Percentiles rank a stretch among this genome's conserved stretches.
Conservation (phyloP, 2,888 invertebrate species). For the Drosophila prolongata region DNA sequence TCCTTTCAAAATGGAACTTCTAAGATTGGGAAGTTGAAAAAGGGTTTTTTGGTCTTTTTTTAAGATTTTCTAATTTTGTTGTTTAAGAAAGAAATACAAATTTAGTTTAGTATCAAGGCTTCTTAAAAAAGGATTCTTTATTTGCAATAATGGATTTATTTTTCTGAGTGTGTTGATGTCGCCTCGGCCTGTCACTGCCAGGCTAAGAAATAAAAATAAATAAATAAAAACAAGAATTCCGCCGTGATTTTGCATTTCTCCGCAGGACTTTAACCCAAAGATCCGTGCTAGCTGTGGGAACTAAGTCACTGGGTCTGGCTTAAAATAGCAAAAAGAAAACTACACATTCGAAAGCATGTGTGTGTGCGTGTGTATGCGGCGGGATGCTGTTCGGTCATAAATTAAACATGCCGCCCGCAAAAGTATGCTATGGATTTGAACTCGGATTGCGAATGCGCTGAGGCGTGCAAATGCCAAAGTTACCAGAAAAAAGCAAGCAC, state of each 20-base stretch:
- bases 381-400: slow-evolving; percentile 50
- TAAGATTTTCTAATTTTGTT: no score
- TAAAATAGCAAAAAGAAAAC: slow-evolving; percentile 28
- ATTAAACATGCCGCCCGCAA: slow-evolving; percentile 67
- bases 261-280: slow-evolving; percentile 67
- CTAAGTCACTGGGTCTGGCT: slow-evolving; percentile 74
- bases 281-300: slow-evolving; percentile 56
- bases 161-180: background rate
- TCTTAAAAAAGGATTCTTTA: background rate
- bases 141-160: background rate
- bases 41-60: no score
- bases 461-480: slow-evolving; percentile 70
- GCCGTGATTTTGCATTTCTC: slow-evolving; percentile 71
- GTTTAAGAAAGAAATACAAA: no score
- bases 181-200: slow-evolving; percentile 58
- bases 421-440: slow-evolving; percentile 47
- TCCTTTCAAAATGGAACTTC: no score
- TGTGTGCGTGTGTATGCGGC: slow-evolving; percentile 3
- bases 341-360: slow-evolving; percentile 15
- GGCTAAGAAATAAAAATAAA: slow-evolving; percentile 22
- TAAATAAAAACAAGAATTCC: slow-evolving; percentile 36
- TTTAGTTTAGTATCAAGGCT: no score
- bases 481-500: slow-evolving; percentile 27
- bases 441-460: slow-evolving; percentile 59
- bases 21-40: no score